Evolutionary conservation across 1,140 invertebrate species (phyloP), one percentile per base, ranked within the genome.

Genomic region (Ooceraea biroi): DNA sequence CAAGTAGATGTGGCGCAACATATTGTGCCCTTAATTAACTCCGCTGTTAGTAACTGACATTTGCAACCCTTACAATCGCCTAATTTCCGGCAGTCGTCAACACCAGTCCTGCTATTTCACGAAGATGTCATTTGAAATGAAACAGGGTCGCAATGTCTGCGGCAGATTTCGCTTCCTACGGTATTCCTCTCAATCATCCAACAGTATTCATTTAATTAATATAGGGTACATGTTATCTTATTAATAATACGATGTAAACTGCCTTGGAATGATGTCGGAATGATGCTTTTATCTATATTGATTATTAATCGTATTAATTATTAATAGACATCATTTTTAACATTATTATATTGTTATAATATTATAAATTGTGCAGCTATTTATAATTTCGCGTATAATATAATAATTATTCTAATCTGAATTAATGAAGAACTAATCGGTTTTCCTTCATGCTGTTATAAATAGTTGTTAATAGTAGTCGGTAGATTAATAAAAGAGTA

Each of bases 21-120:
- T 46, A 36, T n/a, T 48, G 25, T 50, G 25, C 10, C 41, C 14
- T 14, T 76, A 76, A 76, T 76, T 76, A 76, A 76, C 22, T n/a
- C 12, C 7, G n/a, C 25, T 61, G 25, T 58, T 8, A 30, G 11
- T 22, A 61, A 46, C 44, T 48, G 71, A 14, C 14, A 41, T 36
- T 48, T 22, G 57, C 41, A 36, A 76, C 41, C 36, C 66, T 65
- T 78, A 87, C 85, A 87, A 87, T 85, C 55, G 63, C 48, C 66
- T 87, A 83, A 87, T 87, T 87, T 87, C 84, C 85, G 71, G 71
- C 17, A 60, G 17, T 22, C 46, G 84, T 85, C 85, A 83, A 22
- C 85, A 30, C 78, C 85, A 85, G 77, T 66, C 61, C 84, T 61
- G 50, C 25, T 63, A 71, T 44, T 50, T 52, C 69, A 76, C 44